These are phyloP conservation scores for Saxicola maurus DNA, from an alignment of 2,797 vertebrate species.

Conservation along the genomic window DNA sequence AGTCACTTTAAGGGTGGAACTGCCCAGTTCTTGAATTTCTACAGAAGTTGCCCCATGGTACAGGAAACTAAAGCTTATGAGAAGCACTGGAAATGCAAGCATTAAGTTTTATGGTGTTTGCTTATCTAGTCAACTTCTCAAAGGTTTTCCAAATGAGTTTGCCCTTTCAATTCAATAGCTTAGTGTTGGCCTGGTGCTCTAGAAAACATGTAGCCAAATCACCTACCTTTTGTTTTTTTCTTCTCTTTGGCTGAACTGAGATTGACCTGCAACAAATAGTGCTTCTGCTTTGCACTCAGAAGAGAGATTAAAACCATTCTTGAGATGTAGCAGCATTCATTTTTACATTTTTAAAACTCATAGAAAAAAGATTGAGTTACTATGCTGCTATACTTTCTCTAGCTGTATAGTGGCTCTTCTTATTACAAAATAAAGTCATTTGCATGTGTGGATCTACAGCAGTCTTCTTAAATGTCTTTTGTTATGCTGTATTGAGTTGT, in stretches of 20 bases:
- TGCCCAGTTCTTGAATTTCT: not conserved
- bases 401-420: not conserved
- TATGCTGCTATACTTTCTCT: not conserved
- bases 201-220: not conserved
- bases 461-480: not conserved
- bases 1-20: not conserved
- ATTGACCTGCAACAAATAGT: not conserved
- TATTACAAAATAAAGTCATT: not conserved
- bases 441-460: not conserved
- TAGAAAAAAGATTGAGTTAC: not conserved
- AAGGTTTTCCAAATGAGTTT: not conserved
- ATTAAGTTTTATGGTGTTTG: not conserved
- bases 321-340: not conserved
- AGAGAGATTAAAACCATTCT: not conserved
- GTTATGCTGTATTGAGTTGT: not conserved
- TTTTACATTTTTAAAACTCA: not conserved
- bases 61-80: not conserved
- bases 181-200: not conserved
- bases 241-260: not conserved
- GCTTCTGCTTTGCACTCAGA: not conserved
- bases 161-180: not conserved
- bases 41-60: not conserved
- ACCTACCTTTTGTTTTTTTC: fast-evolving
- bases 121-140: not conserved
- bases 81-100: not conserved